Percentiles rank a stretch among this genome's conserved stretches.
Conservation (phyloP, 64 coral and sea anemone genomes). For the Pocillopora verrucosa region DNA sequence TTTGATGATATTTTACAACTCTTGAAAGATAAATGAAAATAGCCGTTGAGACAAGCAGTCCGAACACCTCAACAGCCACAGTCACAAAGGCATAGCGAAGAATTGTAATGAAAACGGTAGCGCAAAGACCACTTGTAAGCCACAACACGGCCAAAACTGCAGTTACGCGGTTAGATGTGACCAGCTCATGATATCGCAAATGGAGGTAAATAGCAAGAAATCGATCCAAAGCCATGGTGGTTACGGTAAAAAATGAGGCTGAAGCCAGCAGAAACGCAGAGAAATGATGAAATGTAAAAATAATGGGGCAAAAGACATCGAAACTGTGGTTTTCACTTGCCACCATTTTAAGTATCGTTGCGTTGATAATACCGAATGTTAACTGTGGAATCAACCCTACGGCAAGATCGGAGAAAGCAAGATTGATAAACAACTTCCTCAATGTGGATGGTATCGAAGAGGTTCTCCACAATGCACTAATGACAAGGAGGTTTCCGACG, state of each 20-base stretch:
- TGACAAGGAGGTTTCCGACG: background rate
- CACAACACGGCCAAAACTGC: slow-evolving; percentile 3
- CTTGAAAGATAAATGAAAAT: slow-evolving; percentile 16
- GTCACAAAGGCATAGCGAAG: background rate
- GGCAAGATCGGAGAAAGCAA: slow-evolving; percentile 24
- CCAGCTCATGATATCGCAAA: slow-evolving; percentile 42
- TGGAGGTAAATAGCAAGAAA: slow-evolving; percentile 38
- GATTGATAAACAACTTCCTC: background rate
- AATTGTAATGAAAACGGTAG: background rate
- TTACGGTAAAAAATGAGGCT: slow-evolving; percentile 23
- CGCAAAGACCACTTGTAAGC: background rate
- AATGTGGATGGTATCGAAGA: background rate
- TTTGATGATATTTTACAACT: slow-evolving; percentile 28
- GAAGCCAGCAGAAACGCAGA: background rate
- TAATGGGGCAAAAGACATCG: background rate
- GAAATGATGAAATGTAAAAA: background rate
- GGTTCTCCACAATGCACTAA: background rate
- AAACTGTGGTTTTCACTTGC: background rate
- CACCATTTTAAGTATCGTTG: background rate
- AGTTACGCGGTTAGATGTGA: slow-evolving; percentile 20
- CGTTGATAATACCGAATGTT: background rate
- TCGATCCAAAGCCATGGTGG: slow-evolving; percentile 31
- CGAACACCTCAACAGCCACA: background rate
- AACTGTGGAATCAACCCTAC: slow-evolving; percentile 9
- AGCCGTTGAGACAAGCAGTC: slow-evolving; percentile 13